Conservation (phyloP, 1,140 invertebrate species). For the Diorhabda sublineata region DNA sequence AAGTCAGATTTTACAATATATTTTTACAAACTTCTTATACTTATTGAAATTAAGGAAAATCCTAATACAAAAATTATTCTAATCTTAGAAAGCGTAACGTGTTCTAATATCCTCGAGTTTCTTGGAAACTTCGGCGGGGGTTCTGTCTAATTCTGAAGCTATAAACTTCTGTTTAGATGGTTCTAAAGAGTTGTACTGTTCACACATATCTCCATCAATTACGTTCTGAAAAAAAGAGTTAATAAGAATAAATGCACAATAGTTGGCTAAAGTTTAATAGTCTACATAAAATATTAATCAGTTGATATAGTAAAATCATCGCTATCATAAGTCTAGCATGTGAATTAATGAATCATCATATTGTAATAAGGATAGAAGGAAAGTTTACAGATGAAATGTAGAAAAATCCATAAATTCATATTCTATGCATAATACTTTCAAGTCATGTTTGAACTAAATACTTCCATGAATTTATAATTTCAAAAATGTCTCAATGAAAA, state of each 20-base stretch:
- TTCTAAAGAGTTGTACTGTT: slow-evolving; percentile 97
- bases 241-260: background rate
- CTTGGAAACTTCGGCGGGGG: slow-evolving; percentile 93
- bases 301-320: slow-evolving; percentile 25
- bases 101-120: slow-evolving; percentile 93
- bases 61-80: background rate
- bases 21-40: no score
- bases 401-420: no score
- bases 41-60: no score
- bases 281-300: slow-evolving; percentile 5
- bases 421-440: no score
- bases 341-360: slow-evolving; percentile 32
- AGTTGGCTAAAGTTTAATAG: slow-evolving; percentile 3
- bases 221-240: slow-evolving; percentile 69
- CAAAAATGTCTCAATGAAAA: background rate
- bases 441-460: background rate
- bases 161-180: slow-evolving; percentile 91
- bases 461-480: background rate
- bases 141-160: slow-evolving; percentile 88
- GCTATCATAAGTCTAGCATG: slow-evolving; percentile 44
- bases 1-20: no score
- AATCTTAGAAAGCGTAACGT: slow-evolving; percentile 84
- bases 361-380: no score
- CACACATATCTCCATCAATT: slow-evolving; percentile 97
- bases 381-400: no score